Evolutionary conservation across 1,140 invertebrate species (phyloP).

Genomic region (Drosophila ambigua): DNA sequence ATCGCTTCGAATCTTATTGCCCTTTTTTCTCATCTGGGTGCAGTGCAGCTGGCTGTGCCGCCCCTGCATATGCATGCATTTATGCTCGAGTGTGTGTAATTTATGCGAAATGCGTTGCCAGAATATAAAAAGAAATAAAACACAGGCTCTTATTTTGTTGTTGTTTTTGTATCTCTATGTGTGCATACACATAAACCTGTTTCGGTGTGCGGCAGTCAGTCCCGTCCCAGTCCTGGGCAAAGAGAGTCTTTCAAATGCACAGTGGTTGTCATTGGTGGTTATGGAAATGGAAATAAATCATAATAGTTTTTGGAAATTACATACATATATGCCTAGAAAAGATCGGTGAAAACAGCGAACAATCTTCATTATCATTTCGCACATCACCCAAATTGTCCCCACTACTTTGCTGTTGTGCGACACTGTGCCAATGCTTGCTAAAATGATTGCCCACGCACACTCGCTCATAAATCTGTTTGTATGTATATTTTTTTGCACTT

Average conservation of each 20-base stretch:
- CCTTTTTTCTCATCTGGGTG: conserved; percentile 53
- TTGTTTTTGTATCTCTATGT: conserved; percentile 5
- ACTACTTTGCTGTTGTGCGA: conserved; percentile 20
- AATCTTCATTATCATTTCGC: not conserved
- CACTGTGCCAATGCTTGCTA: conserved; percentile 68
- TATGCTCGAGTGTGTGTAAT: conserved; percentile 47
- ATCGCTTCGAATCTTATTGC: conserved; percentile 66
- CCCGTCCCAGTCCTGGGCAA: conserved; percentile 32
- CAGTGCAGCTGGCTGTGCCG: conserved; percentile 59
- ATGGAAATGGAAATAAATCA: not conserved
- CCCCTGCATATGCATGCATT: conserved; percentile 22
- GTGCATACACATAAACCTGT: conserved; percentile 63
- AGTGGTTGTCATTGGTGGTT: conserved; percentile 47
- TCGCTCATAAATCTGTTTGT: conserved; percentile 18
- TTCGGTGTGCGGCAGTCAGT: conserved; percentile 31
- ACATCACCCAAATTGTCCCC: not conserved
- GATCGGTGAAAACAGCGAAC: too few relatives aligned
- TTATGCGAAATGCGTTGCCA: conserved; percentile 80
- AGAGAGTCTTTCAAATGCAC: conserved; percentile 58
- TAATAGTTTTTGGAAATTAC: not conserved
- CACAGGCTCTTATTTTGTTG: conserved; percentile 9
- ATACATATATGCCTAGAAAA: too few relatives aligned
- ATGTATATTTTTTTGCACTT: conserved; percentile 20
- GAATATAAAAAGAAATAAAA: conserved; percentile 61
- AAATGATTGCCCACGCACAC: conserved; percentile 62